Percentiles rank a stretch among this genome's conserved stretches.
phyloP scores from a whole-genome alignment of 2,888 invertebrate species.

The Sialis fuliginosa region DNA sequence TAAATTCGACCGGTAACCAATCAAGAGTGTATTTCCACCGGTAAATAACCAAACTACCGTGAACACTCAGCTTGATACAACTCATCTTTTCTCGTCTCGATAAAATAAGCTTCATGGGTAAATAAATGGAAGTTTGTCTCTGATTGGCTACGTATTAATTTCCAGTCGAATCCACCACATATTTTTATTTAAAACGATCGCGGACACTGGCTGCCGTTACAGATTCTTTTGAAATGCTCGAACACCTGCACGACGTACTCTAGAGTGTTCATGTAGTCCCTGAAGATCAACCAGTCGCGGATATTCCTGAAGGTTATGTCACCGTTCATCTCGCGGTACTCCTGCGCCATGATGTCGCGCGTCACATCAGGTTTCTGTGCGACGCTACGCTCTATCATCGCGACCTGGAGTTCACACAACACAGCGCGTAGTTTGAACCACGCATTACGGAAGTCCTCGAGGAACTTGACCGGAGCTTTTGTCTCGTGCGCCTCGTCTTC shows the following conservation, averaged over 20 bases:
- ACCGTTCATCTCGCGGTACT: conserved; percentile 20
- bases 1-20: too few relatives aligned
- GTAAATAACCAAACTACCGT: too few relatives aligned
- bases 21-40: too few relatives aligned
- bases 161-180: too few relatives aligned
- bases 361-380: conserved; percentile 28
- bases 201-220: conserved; percentile 11
- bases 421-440: conserved; percentile 42
- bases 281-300: conserved; percentile 41
- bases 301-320: conserved; percentile 27
- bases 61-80: too few relatives aligned
- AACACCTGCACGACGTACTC: conserved; percentile 36
- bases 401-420: conserved; percentile 49
- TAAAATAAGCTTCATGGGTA: too few relatives aligned
- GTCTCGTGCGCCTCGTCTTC: conserved; percentile 27
- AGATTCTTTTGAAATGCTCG: conserved; percentile 11
- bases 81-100: too few relatives aligned
- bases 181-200: too few relatives aligned
- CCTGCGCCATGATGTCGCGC: conserved; percentile 26
- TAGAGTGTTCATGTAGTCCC: conserved; percentile 42
- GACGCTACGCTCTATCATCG: conserved; percentile 31
- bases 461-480: conserved; percentile 20
- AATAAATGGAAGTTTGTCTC: too few relatives aligned
- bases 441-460: conserved; percentile 34
- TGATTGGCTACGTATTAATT: too few relatives aligned